These are phyloP conservation scores for Globicephala melas DNA, from an alignment of 2,113 vertebrate species.

Conservation along the genomic window DNA sequence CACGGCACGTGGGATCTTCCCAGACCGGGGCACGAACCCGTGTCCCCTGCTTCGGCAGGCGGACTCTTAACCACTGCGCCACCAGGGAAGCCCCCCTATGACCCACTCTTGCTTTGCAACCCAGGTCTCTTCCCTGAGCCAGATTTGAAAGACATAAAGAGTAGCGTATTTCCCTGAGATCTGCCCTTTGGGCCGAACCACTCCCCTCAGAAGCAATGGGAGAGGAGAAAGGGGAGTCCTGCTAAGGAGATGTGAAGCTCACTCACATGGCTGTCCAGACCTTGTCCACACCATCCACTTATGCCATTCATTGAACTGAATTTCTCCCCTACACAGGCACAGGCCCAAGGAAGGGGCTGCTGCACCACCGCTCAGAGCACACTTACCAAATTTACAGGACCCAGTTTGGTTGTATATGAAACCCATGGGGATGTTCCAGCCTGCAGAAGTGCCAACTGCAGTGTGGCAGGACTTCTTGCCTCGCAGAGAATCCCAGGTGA, in stretches of 20 bases:
- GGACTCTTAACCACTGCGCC: no score
- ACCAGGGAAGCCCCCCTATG: background rate
- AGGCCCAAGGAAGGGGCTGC: background rate
- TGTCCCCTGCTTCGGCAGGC: no score
- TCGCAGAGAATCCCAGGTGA: constrained; percentile 85
- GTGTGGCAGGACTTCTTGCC: constrained; percentile 92
- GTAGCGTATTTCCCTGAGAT: background rate
- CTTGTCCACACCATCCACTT: background rate
- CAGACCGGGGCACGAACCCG: no score
- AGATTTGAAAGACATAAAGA: background rate
- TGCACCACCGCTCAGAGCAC: background rate
- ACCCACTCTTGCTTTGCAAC: background rate
- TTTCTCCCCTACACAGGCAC: background rate
- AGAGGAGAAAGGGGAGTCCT: background rate
- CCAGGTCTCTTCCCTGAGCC: background rate
- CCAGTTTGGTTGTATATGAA: constrained; percentile 76
- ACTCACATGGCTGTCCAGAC: background rate
- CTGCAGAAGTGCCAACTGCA: constrained; percentile 85
- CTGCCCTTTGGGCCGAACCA: background rate
- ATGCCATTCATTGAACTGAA: background rate
- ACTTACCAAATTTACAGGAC: constrained; percentile 88
- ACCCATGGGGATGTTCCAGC: constrained; percentile 92
- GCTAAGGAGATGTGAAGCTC: background rate
- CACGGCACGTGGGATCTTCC: no score
- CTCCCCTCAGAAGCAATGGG: background rate